Base-by-base conservation (phyloP, 2,888 invertebrate genomes). In the Eupithecia inturbata region DNA sequence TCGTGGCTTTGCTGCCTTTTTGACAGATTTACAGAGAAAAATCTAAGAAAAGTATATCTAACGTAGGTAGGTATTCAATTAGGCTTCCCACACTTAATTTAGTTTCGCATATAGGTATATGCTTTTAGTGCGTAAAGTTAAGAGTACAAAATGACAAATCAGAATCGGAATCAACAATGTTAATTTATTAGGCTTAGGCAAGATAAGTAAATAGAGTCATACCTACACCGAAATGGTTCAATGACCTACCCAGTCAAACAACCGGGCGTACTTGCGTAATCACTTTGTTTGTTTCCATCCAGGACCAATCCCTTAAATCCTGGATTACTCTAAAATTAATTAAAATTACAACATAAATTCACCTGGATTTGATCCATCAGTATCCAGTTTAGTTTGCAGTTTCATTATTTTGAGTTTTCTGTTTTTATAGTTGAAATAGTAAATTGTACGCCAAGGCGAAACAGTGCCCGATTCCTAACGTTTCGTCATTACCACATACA, bases 341-440 rank as follows among this genome's bases (percentile, higher is more conserved):
- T 68, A 36, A 68, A 69, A 73, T 71, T 31, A 64, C 41, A 76
- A 67, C 73, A 67, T 76, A 73, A 71, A 76, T 76, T 70, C 62
- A 69, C 53, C 16, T 49, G 71, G 71, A 73, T 69, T 70, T 70
- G 36, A 67, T 73, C 36, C 45, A n/a, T 49, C 22, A 53, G 22
- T 26, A 26, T 3, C 12, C 53, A 53, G 12, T 53, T 53, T 26
- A 22, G 22, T 12, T 53, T 22, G 12, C 53, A 10, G n/a, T 12
- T 53, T 53, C 22, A 10, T 10, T 9, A 22, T 53, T 53, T 22
- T 22, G 22, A 3, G 1, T n/a, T 22, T 22, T 10, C 9, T 10
- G 9, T 10, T 53, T 49, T 22, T 53, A 53, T 22, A 53, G n/a
- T 45, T 14, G 0, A 5, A 19, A 41, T 41, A 41, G 19, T 41